phyloP scores from a whole-genome alignment of 2,888 invertebrate species.

The Dynastes tityus region DNA sequence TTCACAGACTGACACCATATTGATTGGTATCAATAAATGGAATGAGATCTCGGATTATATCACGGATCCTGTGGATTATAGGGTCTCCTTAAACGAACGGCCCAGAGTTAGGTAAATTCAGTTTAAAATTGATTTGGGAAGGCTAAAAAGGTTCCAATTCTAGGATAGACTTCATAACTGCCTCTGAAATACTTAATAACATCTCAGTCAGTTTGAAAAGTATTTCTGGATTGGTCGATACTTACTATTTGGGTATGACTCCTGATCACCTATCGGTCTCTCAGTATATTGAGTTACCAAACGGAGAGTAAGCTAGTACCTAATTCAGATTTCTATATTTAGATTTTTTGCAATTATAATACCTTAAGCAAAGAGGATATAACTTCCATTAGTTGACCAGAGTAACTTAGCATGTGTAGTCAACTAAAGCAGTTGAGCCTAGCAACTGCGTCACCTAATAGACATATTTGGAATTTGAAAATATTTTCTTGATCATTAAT shows the following conservation, averaged over 20 bases:
- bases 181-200: conserved; percentile 62
- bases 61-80: conserved; percentile 75
- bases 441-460: no score
- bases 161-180: conserved; percentile 67
- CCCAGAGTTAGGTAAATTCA: conserved; percentile 75
- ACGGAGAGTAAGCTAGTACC: conserved; percentile 72
- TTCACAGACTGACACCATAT: conserved; percentile 67
- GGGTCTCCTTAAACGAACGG: conserved; percentile 76
- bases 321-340: no score
- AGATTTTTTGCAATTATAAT: no score
- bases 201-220: conserved; percentile 66
- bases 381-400: no score
- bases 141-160: conserved; percentile 52
- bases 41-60: conserved; percentile 72
- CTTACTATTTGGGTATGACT: conserved; percentile 73
- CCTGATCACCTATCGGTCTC: conserved; percentile 74
- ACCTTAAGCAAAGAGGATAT: no score
- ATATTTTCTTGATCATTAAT: no score
- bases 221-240: conserved; percentile 69
- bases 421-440: no score
- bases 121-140: background rate
- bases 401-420: no score
- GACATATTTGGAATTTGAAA: no score
- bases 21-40: conserved; percentile 66
- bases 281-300: conserved; percentile 75